These are phyloP conservation scores for Sebastes aleutianus DNA, from an alignment of 2,797 vertebrate genomes.

Conservation along the genomic window DNA sequence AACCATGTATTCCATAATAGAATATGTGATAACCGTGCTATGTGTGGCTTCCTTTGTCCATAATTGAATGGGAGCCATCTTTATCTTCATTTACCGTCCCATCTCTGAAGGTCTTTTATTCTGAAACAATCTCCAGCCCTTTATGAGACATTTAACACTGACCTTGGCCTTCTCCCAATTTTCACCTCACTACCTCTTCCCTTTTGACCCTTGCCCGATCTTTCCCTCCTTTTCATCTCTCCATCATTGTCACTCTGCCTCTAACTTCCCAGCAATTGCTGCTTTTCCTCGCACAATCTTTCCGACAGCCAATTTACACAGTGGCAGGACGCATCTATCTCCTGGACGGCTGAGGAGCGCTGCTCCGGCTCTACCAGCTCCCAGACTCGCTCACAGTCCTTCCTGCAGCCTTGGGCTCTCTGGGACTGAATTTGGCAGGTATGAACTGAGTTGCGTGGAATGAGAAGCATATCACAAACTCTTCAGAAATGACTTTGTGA, in stretches of 20 bases:
- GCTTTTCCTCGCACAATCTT: conserved; percentile 58
- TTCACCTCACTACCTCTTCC: conserved; percentile 27
- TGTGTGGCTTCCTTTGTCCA: conserved; percentile 4
- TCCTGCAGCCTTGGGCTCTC: conserved; percentile 38
- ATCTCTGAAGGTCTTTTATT: conserved; percentile 14
- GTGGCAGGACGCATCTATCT: conserved; percentile 76
- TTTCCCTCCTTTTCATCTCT: conserved; percentile 47
- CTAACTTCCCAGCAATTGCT: conserved; percentile 55
- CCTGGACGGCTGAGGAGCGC: conserved; percentile 40
- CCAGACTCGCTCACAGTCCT: conserved; percentile 16
- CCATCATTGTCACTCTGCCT: conserved; percentile 57
- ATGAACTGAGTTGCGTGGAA: conserved; percentile 19
- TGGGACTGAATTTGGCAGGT: conserved; percentile 34
- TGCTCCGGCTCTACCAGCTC: conserved; percentile 23
- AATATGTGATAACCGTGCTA: not conserved
- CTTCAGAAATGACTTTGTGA: not conserved
- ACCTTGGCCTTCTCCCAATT: conserved; percentile 39
- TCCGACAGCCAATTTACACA: conserved; percentile 77
- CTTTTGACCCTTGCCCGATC: conserved; percentile 45
- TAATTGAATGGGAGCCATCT: conserved; percentile 39
- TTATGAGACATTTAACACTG: conserved; percentile 56
- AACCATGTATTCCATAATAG: conserved; percentile 12
- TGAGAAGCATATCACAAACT: not conserved
- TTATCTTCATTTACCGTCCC: conserved; percentile 48
- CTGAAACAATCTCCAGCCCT: conserved; percentile 28